Base-by-base conservation (phyloP, 1,140 invertebrate genomes). In the Colletes gigas region DNA sequence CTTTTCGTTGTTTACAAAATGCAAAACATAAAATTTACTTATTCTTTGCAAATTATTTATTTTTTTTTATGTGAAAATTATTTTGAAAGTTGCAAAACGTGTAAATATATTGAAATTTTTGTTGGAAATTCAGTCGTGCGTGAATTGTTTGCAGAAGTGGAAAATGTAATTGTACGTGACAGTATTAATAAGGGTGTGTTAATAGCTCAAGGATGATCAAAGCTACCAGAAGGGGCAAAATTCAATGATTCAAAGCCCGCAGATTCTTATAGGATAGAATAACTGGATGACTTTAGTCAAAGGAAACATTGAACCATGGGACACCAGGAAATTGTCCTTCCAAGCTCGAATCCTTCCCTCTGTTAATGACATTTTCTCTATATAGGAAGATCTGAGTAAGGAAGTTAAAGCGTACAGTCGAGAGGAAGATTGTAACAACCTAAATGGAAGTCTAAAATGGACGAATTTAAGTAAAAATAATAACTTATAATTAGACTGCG, bases 321-420 rank as follows among this genome's bases (percentile, higher is more conserved):
- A 83, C 86, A 70, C 59, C 83, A 89, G 89, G 88, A 91, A 91
- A 91, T 91, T 91, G 79, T 85, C 70, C 73, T 82, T 78, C 74
- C 41, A 69, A 12, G 14, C 39, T 39, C 39, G 19, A 30, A 66
- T 63, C 80, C 60, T 77, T 65, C 66, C 21, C 67, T 80, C 63
- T 83, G 78, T 67, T 67, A 79, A 79, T 83, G 82, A 83, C 85
- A 88, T 75, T 73, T 84, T 78, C 78, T 19, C 55, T 65, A 30
- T 14, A 60, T 73, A 17, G 10, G 52, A 50, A 65, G 17, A 68
- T 57, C 14, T 0, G 44, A 12, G n/a, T 0, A n/a, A 52, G n/a
- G 12, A 9, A 73, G 14, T 50, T 3, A 12, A 14, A 54, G 41
- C 10, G 7, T 19, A 62, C 41, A 39, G 21, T 68, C 50, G 3